These are phyloP conservation scores for Bergia sp. DNA, from an alignment of 92 coral and sea anemone species.

Conservation along the genomic window DNA sequence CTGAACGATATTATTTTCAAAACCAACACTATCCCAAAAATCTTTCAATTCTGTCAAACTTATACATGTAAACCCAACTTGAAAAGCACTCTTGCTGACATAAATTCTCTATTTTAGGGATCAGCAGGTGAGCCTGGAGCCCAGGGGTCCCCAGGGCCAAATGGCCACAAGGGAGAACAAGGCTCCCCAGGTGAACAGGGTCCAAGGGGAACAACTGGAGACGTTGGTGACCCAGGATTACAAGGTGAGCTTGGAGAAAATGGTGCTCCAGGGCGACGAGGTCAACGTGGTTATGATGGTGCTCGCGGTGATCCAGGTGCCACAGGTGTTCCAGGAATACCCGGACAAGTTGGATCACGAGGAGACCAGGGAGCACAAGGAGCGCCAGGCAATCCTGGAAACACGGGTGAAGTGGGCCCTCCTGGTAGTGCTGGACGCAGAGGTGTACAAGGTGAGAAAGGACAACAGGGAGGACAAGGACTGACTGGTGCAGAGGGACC, in stretches of 20 bases:
- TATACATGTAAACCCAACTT: no score
- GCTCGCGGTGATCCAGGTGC: conserved; percentile 31
- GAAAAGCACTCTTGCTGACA: neutral
- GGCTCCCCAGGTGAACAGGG: neutral
- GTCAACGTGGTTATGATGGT: conserved; percentile 9
- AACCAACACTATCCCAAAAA: no score
- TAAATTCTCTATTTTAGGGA: neutral
- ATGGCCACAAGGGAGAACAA: neutral
- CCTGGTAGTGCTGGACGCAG: neutral
- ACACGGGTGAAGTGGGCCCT: conserved; percentile 12
- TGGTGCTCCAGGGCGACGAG: conserved; percentile 20
- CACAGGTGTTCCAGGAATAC: neutral
- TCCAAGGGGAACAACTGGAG: neutral
- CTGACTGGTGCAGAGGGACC: neutral
- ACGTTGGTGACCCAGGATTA: neutral
- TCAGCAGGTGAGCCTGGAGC: neutral
- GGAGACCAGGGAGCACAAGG: conserved; percentile 1
- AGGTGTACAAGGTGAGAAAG: conserved; percentile 11
- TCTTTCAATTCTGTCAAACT: no score
- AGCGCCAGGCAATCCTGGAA: conserved; percentile 24
- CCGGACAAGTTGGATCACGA: neutral
- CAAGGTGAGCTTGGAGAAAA: conserved; percentile 5
- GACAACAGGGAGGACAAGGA: conserved; percentile 19
- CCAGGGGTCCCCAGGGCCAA: neutral
- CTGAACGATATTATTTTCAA: no score